These are phyloP conservation scores for Neotragus moschatus DNA, from an alignment of 2,113 vertebrate species.

Conservation along the genomic window DNA sequence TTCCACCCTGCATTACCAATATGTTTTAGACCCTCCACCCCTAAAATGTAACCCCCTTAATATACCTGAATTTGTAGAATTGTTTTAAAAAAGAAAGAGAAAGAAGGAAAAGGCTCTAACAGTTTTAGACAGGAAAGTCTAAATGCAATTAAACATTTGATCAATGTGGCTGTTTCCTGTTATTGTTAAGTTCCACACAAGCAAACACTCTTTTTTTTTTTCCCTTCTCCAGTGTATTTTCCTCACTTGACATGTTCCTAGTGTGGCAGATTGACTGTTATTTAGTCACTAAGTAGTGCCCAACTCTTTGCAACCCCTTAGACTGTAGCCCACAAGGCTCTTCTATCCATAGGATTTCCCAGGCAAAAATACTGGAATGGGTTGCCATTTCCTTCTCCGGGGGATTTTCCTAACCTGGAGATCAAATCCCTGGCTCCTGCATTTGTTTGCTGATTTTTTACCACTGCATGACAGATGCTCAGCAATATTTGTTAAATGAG, in stretches of 20 bases:
- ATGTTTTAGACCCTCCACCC: background rate
- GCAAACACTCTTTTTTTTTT: background rate
- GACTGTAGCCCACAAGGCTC: background rate
- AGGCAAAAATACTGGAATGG: background rate
- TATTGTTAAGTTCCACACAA: background rate
- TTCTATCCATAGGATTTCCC: background rate
- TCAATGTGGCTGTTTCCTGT: background rate
- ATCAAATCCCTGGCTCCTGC: background rate
- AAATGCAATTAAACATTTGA: background rate
- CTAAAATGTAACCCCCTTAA: background rate
- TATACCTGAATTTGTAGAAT: background rate
- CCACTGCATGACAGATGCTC: background rate
- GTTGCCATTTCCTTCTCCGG: background rate
- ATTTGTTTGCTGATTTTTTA: background rate
- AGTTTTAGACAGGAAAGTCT: background rate
- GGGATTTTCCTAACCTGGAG: background rate
- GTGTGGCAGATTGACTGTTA: background rate
- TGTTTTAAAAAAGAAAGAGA: background rate
- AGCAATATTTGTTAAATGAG: background rate
- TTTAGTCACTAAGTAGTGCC: background rate
- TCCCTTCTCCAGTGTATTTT: background rate
- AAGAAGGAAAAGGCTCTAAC: background rate
- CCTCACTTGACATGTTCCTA: background rate
- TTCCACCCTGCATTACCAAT: background rate
- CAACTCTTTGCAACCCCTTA: background rate